Conservation (phyloP, 2,797 vertebrate genomes). For the Botia kubotai region DNA sequence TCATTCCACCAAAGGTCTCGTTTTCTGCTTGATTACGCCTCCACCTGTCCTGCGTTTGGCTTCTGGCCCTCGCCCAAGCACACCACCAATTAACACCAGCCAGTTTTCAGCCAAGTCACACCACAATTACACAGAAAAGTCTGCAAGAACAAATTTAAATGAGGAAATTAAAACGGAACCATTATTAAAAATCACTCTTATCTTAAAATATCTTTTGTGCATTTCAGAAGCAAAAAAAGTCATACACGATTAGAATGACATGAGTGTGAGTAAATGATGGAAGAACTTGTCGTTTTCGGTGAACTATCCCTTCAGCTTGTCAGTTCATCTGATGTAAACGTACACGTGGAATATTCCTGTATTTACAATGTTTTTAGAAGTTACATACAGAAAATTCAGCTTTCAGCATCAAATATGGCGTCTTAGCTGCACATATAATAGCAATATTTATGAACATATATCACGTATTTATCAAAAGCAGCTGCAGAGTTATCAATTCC, state of each 20-base stretch:
- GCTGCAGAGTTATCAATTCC: not conserved
- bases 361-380: too few relatives aligned
- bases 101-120: constrained; percentile 73
- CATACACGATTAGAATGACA: too few relatives aligned
- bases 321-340: too few relatives aligned
- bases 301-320: too few relatives aligned
- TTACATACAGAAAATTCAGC: too few relatives aligned
- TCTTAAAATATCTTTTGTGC: too few relatives aligned
- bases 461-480: not conserved
- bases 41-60: constrained; percentile 76
- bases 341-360: too few relatives aligned
- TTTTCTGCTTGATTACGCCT: constrained; percentile 85
- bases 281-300: not conserved
- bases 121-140: constrained; percentile 47
- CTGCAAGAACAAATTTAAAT: constrained; percentile 18
- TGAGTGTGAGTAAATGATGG: too few relatives aligned
- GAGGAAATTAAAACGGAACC: not conserved
- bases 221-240: too few relatives aligned
- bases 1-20: constrained; percentile 76
- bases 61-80: constrained; percentile 58
- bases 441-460: not conserved
- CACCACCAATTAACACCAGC: constrained; percentile 73
- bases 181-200: not conserved
- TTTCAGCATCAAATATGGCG: not conserved
- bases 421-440: not conserved